phyloP scores from a whole-genome alignment of 2,797 vertebrate species.

The Clarias platycephalus region DNA sequence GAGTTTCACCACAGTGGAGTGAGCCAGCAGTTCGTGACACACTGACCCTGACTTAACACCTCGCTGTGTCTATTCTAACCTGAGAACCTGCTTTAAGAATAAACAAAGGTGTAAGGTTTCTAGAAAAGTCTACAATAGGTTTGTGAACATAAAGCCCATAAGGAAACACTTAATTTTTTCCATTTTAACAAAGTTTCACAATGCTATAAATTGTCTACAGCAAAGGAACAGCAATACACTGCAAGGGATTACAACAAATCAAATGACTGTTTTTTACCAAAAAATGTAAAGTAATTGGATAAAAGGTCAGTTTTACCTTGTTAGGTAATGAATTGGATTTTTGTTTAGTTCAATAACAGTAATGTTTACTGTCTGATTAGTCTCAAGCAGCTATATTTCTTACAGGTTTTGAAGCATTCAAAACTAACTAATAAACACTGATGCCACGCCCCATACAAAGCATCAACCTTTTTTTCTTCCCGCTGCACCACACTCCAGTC shows the following conservation, averaged over 20 bases:
- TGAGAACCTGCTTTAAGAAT: conserved; percentile 9
- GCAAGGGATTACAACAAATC: not conserved
- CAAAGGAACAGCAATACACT: not conserved
- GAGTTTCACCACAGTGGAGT: conserved; percentile 44
- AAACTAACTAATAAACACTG: too few relatives aligned
- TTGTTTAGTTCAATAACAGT: too few relatives aligned
- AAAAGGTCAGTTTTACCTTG: not conserved
- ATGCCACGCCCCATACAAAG: too few relatives aligned
- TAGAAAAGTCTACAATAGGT: not conserved
- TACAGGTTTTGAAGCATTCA: too few relatives aligned
- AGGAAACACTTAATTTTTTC: not conserved
- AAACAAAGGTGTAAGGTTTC: conserved; percentile 1
- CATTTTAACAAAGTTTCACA: not conserved
- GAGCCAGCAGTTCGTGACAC: conserved; percentile 6
- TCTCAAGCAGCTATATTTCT: too few relatives aligned
- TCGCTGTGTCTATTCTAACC: not conserved
- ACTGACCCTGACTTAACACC: conserved; percentile 19
- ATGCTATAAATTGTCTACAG: not conserved
- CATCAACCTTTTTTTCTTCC: too few relatives aligned
- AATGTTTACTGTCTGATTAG: too few relatives aligned
- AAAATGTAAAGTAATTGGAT: not conserved
- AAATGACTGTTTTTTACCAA: not conserved
- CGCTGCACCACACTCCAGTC: too few relatives aligned
- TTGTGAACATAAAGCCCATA: not conserved
- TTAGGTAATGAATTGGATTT: not conserved